Percentiles rank a stretch among this genome's conserved stretches.
Conservation (phyloP, 2,797 vertebrate genomes). For the Galagoides demidoff region DNA sequence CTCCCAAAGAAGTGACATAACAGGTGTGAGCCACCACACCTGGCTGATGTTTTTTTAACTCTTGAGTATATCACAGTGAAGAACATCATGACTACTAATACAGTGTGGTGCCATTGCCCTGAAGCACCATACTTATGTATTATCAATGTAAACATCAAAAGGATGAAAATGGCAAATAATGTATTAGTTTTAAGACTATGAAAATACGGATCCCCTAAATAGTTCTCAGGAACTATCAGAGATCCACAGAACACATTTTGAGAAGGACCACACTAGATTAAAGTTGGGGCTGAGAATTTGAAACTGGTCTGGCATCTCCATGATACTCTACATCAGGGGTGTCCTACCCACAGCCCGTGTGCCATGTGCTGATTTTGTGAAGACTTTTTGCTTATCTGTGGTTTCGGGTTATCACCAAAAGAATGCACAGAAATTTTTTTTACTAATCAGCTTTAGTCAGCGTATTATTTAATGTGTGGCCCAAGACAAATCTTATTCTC, state of each 20-base stretch:
- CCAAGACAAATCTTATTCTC: too few relatives aligned
- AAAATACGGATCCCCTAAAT: neutral
- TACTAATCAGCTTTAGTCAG: too few relatives aligned
- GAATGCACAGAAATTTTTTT: too few relatives aligned
- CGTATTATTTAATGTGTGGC: too few relatives aligned
- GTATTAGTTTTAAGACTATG: neutral
- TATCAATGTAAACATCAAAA: neutral
- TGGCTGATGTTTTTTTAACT: neutral
- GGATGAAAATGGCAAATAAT: neutral
- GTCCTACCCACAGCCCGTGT: too few relatives aligned
- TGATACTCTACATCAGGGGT: neutral
- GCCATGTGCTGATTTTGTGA: too few relatives aligned
- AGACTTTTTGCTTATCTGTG: too few relatives aligned
- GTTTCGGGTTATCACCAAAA: too few relatives aligned
- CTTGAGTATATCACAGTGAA: neutral
- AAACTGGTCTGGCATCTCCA: neutral
- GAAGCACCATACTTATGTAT: neutral
- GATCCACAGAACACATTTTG: neutral
- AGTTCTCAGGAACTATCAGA: neutral
- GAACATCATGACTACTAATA: neutral
- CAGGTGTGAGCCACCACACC: neutral
- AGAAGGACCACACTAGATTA: neutral
- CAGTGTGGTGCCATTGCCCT: neutral
- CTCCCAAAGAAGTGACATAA: neutral
- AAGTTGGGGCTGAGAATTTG: neutral